Base-by-base conservation (phyloP, 2,888 invertebrate genomes). In the Arctia plantaginis region DNA sequence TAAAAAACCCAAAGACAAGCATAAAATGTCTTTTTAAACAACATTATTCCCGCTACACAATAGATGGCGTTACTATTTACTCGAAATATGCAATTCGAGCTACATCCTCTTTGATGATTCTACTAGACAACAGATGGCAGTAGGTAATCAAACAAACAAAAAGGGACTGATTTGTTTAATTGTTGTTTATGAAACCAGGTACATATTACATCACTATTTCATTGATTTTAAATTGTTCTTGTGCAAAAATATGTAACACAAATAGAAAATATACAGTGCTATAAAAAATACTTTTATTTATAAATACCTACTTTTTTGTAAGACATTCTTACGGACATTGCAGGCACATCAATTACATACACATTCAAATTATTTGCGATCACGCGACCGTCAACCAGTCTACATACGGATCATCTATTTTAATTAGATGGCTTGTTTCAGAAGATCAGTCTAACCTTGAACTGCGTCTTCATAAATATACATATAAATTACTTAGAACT, bases 51-150 rank as follows among this genome's bases (percentile, higher is more conserved):
- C 71, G 68, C 73, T 81, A 20, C 33, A 65, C 30, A 64, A 73
- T 67, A 85, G 83, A 83, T 83, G 80, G 72, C 81, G 69, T 10
- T 23, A 77, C 66, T 13, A 18, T 12, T 3, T 33, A 47, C 44
- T 66, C 6, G 0, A 62, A 62, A 30, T 18, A 30, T 13, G 12
- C 47, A 47, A 67, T 67, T 6, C 20, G 23, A 33, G 6, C 33
- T 13, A 47, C 13, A 20, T 47, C 4, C 20, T 4, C 27, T n/a
- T 39, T 67, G 30, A 67, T 78, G 23, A 23, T 6, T 67, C 84
- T 85, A 84, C 73, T 81, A 75, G 47, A 66, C 72, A 55, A 69
- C 66, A 82, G 84, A 82, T 85, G 86, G 78, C 78, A 35, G 0
- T 73, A 59, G 39, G 39, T 8, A 59, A 4, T 23, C 33, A 47